Base-by-base conservation (phyloP, 2,797 vertebrate genomes). In the Bufotes viridis region DNA sequence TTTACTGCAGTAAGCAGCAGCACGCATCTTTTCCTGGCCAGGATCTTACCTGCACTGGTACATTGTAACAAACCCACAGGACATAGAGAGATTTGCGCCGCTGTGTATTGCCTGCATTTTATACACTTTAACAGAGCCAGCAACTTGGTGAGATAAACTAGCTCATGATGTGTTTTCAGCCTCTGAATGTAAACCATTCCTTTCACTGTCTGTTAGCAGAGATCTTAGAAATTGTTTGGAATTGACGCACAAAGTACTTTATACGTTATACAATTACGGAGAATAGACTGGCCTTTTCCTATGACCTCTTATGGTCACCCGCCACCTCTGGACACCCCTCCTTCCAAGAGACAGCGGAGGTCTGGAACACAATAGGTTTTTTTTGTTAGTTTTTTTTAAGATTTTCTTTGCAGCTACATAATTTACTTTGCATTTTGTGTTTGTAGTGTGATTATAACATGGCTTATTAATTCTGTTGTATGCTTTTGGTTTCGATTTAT, bases 381-480 rank as follows among this genome's bases (percentile, higher is more conserved):
- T 60, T 63, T 63, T 63, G 8, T 72, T 17, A 51, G 70, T 91
- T 87, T 90, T 85, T 82, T 81, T 92, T 89, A 87, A 88, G 86
- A n/a, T 85, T 69, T 90, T 93, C 42, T 0, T 94, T 92, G 81
- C 82, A 78, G 29, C 92, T 91, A 26, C 20, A 84, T 88, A 55
- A 51, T 88, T 92, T 92, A 86, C 90, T 34, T 90, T 90, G 87
- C 90, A 83, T 91, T 70, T 91, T 92, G 92, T 91, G 42, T 92
- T 90, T 42, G 91, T 93, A 92, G 65, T 91, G 58, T 67, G 75
- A 14, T 11, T 91, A 87, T 91, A 90, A 88, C 55, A 90, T 63
- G 89, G 91, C 91, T 91, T 92, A 92, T 94, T 92, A 93, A 93
- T 93, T 84, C 88, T 90, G 67, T 82, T 90, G 90, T 92, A 88